These are phyloP conservation scores for Cephus pygmeus DNA, from an alignment of 2,888 invertebrate genomes.

Conservation along the genomic window DNA sequence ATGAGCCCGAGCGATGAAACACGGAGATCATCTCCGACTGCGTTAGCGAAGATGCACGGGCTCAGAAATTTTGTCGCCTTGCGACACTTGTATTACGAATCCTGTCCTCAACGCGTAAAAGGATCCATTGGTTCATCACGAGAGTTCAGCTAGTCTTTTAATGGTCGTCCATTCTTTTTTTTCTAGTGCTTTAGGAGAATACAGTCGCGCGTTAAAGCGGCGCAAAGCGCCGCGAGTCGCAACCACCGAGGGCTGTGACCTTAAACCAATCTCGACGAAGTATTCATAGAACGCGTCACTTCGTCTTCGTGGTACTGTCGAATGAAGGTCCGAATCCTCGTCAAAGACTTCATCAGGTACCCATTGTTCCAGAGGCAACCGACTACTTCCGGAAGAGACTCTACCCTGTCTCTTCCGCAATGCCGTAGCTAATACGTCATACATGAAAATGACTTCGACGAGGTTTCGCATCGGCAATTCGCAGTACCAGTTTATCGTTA, in stretches of 20 bases:
- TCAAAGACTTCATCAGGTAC: neutral
- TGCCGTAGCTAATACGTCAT: neutral
- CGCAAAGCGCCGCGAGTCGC: conserved; percentile 33
- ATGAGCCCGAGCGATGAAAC: neutral
- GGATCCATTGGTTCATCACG: neutral
- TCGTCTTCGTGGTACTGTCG: neutral
- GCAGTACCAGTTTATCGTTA: neutral
- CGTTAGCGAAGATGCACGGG: neutral
- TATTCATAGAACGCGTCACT: neutral
- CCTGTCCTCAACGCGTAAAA: neutral
- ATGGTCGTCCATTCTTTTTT: conserved; percentile 17
- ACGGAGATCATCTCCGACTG: neutral
- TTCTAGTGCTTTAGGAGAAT: conserved; percentile 30
- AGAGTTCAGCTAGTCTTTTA: neutral
- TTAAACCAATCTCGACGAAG: conserved; percentile 22
- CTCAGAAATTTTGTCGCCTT: neutral
- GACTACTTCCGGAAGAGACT: neutral
- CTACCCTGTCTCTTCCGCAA: neutral
- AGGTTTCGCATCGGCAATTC: neutral
- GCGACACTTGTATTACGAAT: conserved; percentile 7
- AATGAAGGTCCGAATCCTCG: neutral
- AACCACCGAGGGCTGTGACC: conserved; percentile 56
- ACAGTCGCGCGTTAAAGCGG: conserved; percentile 19
- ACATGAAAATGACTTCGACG: neutral
- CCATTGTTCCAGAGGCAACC: neutral